Base-by-base conservation (phyloP, 2,888 invertebrate species). In the Brachylomia viminalis region DNA sequence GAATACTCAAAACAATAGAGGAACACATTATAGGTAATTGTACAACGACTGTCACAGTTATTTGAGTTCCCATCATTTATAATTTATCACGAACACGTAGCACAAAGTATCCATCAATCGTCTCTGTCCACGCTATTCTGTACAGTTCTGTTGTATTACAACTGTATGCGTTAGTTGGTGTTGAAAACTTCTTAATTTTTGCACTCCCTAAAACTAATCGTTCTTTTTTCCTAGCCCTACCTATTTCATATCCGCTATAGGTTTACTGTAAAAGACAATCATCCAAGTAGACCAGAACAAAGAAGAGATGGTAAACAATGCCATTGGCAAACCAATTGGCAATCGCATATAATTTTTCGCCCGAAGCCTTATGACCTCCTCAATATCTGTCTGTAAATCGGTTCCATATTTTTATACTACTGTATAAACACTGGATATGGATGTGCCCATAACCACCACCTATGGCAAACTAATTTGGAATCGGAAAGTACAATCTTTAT, bases 1-100 rank as follows among this genome's bases (percentile, higher is more conserved):
- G 69, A 79, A 67, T 74, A 69, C 27, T 76, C 72, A 74, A 81
- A 79, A 86, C 86, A 84, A 82, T 84, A 65, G 70, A 72, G 61
- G 52, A 56, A 69, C 75, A 65, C 70, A 79, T 79, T 79, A 78
- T 65, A 71, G 64, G 74, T 84, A 78, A 84, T 81, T 75, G 69
- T 81, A 67, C 49, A 58, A 65, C 71, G 54, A 56, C 69, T 72
- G 84, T 59, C 47, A 68, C 72, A 62, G 72, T 27, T 33, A 71
- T 80, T 77, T 77, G 64, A 67, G 84, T 74, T 65, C 65, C 71
- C 71, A 71, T 61, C 61, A 77, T 77, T 81, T 72, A 74, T 71
- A 52, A 77, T 80, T 71, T 71, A 80, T 72, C 54, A 68, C 17
- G 64, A 30, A 27, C 38, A 58, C 38, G 17, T 49, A 27, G 38